Conservation (phyloP, 2,113 vertebrate genomes). For the Cinclus mexicanus region DNA sequence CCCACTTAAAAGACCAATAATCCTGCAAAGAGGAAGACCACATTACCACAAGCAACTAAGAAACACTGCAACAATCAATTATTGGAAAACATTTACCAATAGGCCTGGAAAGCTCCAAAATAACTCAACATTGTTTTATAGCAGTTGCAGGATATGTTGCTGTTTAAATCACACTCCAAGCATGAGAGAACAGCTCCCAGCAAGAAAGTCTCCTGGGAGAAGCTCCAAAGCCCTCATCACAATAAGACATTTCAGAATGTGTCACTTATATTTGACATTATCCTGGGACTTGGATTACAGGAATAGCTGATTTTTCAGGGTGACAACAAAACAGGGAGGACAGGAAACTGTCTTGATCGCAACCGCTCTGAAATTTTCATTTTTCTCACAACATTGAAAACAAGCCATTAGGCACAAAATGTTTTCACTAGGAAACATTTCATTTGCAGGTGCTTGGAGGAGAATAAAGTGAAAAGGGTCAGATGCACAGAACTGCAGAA, state of each 20-base stretch:
- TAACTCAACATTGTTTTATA: not conserved
- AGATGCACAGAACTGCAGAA: not conserved
- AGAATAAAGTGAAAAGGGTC: not conserved
- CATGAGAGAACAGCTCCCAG: not conserved
- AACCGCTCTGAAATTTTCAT: not conserved
- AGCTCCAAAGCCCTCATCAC: not conserved
- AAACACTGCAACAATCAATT: conserved; percentile 39
- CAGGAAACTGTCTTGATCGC: not conserved
- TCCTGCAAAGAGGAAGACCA: conserved; percentile 58
- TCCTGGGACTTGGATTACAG: not conserved
- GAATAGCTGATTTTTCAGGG: not conserved
- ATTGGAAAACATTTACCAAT: conserved; percentile 36
- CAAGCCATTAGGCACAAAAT: not conserved
- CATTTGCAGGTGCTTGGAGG: not conserved
- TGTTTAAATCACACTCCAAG: conserved; percentile 20
- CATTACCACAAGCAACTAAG: conserved; percentile 61
- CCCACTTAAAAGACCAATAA: conserved; percentile 65
- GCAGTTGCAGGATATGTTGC: not conserved
- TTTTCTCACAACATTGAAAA: not conserved
- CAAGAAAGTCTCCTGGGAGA: not conserved
- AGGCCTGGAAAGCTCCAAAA: not conserved
- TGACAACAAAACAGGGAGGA: not conserved
- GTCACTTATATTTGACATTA: not conserved
- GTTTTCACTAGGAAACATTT: rapidly evolving
- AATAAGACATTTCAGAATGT: not conserved